Percentiles rank a stretch among this genome's conserved stretches.
These are phyloP conservation scores for Tyto alba DNA, from an alignment of 2,113 vertebrate genomes.

Conservation along the genomic window DNA sequence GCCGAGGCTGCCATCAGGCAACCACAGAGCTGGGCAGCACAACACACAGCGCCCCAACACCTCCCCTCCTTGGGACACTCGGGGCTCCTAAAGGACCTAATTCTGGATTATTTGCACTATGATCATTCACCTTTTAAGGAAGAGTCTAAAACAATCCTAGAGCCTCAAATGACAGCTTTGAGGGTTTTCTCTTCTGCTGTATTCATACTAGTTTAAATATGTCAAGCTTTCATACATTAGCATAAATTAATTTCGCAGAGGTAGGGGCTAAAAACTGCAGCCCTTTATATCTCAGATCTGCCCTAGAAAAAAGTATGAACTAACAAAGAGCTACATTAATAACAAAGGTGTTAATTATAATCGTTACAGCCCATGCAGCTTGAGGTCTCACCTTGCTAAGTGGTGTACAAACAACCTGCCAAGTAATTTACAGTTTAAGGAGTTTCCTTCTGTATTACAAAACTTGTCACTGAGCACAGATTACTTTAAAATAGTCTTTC, in stretches of 20 bases:
- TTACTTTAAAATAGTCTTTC: background rate
- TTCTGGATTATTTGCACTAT: background rate
- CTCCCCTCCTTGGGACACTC: background rate
- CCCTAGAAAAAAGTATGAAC: background rate
- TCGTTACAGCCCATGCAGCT: background rate
- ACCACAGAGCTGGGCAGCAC: no score
- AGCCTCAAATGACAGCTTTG: fast-evolving
- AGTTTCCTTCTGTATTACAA: background rate
- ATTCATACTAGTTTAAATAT: background rate
- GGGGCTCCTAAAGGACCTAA: background rate
- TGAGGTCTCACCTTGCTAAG: background rate
- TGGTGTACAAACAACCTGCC: background rate
- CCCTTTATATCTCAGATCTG: background rate
- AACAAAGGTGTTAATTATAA: background rate
- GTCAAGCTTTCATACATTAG: background rate
- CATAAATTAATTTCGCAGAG: background rate
- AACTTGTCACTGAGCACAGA: background rate
- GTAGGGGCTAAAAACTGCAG: background rate
- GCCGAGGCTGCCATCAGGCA: background rate
- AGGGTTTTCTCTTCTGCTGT: background rate
- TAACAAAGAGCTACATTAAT: background rate
- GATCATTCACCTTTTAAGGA: background rate
- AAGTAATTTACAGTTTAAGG: background rate
- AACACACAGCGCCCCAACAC: no score
- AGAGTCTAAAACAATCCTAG: background rate